These are phyloP conservation scores for Trissoscelio sp. DNA, from an alignment of 2,888 invertebrate genomes.

Conservation along the genomic window DNA sequence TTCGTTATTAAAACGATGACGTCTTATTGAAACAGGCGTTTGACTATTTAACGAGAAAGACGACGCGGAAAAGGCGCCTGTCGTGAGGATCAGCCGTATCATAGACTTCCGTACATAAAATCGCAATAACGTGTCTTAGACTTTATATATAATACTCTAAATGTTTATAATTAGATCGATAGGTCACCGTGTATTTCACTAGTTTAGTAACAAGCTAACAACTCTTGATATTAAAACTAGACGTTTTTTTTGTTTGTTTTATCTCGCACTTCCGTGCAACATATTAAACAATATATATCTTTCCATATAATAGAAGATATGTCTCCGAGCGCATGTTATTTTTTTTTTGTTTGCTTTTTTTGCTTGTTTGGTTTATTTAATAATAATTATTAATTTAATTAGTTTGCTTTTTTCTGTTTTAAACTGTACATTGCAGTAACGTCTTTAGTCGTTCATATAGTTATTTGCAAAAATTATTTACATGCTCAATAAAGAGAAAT, in stretches of 20 bases:
- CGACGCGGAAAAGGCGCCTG: slow-evolving; percentile 64
- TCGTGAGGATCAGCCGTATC: slow-evolving; percentile 67
- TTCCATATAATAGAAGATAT: slow-evolving; percentile 68
- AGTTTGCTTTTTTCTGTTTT: slow-evolving; percentile 35
- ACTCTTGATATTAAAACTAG: slow-evolving; percentile 74
- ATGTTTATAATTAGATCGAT: slow-evolving; percentile 84
- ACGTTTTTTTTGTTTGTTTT: slow-evolving; percentile 66
- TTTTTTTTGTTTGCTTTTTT: slow-evolving; percentile 14
- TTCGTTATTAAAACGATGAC: slow-evolving; percentile 65
- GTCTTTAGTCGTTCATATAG: slow-evolving; percentile 45
- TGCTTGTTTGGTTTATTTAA: slow-evolving; percentile 8
- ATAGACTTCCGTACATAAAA: slow-evolving; percentile 72
- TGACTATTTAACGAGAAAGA: slow-evolving; percentile 60
- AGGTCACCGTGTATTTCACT: slow-evolving; percentile 80
- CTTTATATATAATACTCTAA: slow-evolving; percentile 78
- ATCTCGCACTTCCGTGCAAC: slow-evolving; percentile 60
- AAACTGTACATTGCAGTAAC: slow-evolving; percentile 62
- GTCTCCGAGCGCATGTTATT: slow-evolving; percentile 59
- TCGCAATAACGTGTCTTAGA: slow-evolving; percentile 80
- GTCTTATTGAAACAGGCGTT: slow-evolving; percentile 58
- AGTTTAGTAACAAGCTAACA: slow-evolving; percentile 76
- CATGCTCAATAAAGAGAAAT: slow-evolving; percentile 61
- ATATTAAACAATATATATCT: slow-evolving; percentile 66
- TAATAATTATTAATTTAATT: slow-evolving; percentile 31
- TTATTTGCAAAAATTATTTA: slow-evolving; percentile 67